Evolutionary conservation across 2,797 vertebrate species (phyloP), one percentile per base, ranked within the genome.

Genomic region (Acanthis flammea): DNA sequence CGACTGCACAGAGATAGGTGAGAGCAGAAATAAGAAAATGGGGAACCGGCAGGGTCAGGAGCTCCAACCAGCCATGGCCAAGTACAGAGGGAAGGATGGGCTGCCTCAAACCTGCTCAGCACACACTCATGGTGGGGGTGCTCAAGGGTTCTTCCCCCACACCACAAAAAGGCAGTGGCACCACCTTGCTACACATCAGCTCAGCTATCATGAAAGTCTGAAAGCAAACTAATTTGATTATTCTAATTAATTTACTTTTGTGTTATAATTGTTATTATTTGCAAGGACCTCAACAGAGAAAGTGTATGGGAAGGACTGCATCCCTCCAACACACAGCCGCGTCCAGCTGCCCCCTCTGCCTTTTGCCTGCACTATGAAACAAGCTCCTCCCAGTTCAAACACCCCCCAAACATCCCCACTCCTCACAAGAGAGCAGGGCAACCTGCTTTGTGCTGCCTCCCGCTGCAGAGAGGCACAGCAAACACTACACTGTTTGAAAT

Each of bases 71-170:
- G 54, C 42, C 7, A 1, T 9, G 19, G 70, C 47, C 61, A 84
- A 75, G 58, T 37, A 31, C 22, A 65, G 45, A 53, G 31, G 42
- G 78, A 90, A 82, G 60, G 57, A 84, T 12, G 42, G 42, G 44
- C 41, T 75, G 42, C 33, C 44, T 66, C 70, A 74, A 24, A 75
- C 39, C 61, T 50, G 33, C 61, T 60, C n/a, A 12, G 47, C 27
- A 4, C 15, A 55, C 2, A 0, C 18, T 71, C 25, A 6, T 2
- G 2, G 14, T 1, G 1, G 9, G 47, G 37, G 23, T 90, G 41
- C 68, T 47, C 0, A 0, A 68, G 41, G 15, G 31, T 23, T n/a
- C 47, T 57, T 44, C 30, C n/a, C n/a, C 58, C 1, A 0, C 4
- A 1, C 60, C 30, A 11, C 2, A 1, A 68, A 68, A 79, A 87